Evolutionary conservation across 2,113 vertebrate species (phyloP).

Genomic region (Gallinago paraguaiae): DNA sequence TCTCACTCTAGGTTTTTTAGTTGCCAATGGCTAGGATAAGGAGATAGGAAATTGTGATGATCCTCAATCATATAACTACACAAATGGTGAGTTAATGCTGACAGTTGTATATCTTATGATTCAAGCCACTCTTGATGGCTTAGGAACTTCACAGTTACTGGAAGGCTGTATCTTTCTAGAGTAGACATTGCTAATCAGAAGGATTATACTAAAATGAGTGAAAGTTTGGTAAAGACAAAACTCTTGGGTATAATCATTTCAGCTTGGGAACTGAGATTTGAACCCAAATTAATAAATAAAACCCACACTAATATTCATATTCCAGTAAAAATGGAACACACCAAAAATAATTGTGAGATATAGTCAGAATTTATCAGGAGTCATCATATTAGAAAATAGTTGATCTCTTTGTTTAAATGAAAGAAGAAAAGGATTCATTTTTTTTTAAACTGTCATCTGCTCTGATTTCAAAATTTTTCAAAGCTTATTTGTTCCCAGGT

Average conservation of each 20-base stretch:
- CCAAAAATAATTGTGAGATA: background rate
- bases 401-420: background rate
- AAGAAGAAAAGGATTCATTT: background rate
- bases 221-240: background rate
- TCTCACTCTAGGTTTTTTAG: background rate
- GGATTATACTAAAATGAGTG: background rate
- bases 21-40: background rate
- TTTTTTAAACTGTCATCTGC: background rate
- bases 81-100: background rate
- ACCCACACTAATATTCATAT: background rate
- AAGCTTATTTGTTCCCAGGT: accelerated
- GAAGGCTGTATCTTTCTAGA: background rate
- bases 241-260: background rate
- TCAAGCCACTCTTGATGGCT: background rate
- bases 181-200: background rate
- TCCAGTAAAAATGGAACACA: background rate
- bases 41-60: background rate
- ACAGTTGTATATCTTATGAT: background rate
- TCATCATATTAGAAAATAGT: background rate
- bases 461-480: background rate
- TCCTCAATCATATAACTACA: background rate
- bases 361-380: background rate
- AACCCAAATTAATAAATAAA: background rate
- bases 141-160: background rate
- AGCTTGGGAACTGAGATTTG: background rate